Evolutionary conservation across 1,140 invertebrate species (phyloP), one percentile per base, ranked within the genome.

Genomic region (Colletes gigas): DNA sequence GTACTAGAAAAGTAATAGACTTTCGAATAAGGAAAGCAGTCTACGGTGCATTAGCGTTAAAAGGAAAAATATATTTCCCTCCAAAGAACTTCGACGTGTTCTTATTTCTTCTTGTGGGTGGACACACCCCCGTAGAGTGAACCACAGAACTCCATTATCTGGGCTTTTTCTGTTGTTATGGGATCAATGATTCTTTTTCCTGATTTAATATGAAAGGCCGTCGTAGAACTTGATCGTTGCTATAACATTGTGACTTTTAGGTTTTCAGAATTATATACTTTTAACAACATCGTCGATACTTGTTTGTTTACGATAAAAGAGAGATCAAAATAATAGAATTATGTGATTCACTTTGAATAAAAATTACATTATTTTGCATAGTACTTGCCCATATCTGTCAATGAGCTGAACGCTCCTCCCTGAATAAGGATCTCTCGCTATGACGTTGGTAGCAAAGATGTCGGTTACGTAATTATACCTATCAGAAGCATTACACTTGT

Each of bases 401-500:
- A 98, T 98, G 0, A 98, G 93, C 87, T 98, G 97, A 44, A 98
- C 97, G 55, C 97, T 97, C 89, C 97, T 93, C 65, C 97, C 97
- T 0, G 97, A 97, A 89, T 98, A 98, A 1, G 98, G 97, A 95
- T 98, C 97, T 89, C 97, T 95, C 3, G 97, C 98, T n/a, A 98
- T 96, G 0, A 98, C 97, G 91, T 98, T 98, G 0, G 97, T 98
- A 3, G 98, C 98, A 89, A 98, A 98, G 75, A 98, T 98, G 87
- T 98, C 98, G 0, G 96, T 96, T 0, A 95, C 95, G 83, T 98
- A 97, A 91, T 97, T 98, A 88, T 97, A 97, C 6, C 92, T 93
- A n/a, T 19, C 76, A 71, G 66, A 59, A 77, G 30, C 30, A 77
- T 50, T 12, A 39, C 2, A 30, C 30, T 30, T 30, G 30, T 30